Base-by-base conservation (phyloP, 2,888 invertebrate genomes). In the Cheilosia impressa region DNA sequence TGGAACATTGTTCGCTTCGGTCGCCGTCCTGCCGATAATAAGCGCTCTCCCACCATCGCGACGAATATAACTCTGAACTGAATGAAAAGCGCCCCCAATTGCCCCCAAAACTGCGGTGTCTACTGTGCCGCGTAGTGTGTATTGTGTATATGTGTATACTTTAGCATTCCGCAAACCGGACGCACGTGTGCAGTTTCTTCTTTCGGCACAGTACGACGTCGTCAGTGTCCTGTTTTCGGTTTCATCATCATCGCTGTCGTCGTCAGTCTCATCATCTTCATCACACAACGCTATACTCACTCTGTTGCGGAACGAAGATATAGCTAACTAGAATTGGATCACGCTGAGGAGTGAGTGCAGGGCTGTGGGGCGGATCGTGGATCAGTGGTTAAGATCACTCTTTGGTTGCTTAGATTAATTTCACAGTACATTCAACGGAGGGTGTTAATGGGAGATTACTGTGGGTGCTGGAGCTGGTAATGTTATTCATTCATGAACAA, bases 171-270 rank as follows among this genome's bases (percentile, higher is more conserved):
- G 47, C 50, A 63, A 69, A 87, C 87, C 87, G 87, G 87, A 87
- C 87, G 87, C 87, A 87, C 87, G 87, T 87, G 87, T 87, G 72
- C 76, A 76, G 66, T 75, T 79, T 72, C 72, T 72, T 79, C 79
- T 79, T 79, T 79, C 72, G 52, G 62, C 60, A 47, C 62, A 52
- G 50, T 52, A 17, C 55, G 22, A 52, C 19, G 41, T 57, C 53
- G 63, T 66, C 79, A 52, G 66, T 72, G 79, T 72, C 79, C 79
- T 79, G 71, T 52, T 79, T 79, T 72, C 45, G 58, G 66, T 66
- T 79, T 72, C 71, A 79, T 65, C 71, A 71, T 65, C 60, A 45
- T 34, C 31, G 43, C 24, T n/a, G 31, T 38, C 17, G 19, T 31
- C 62, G 45, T 62, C 47, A 27, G 68, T 45, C 31, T 17, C 17